Percentiles rank a stretch among this genome's conserved stretches.
These are phyloP conservation scores for Arrhopalites spinosus DNA, from an alignment of 2,888 invertebrate genomes.

Conservation along the genomic window DNA sequence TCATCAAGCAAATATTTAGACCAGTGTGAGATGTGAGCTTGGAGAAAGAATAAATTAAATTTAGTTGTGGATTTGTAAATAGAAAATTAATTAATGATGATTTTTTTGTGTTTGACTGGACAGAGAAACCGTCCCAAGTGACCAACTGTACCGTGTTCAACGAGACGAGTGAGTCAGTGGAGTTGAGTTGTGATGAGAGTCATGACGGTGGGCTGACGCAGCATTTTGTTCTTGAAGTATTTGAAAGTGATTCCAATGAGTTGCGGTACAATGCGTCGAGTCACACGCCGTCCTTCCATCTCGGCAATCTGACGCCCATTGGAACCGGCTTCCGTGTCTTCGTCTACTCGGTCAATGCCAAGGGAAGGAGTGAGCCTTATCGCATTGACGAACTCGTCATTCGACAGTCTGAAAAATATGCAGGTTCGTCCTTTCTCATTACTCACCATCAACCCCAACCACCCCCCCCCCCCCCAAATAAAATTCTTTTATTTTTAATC, in stretches of 20 bases:
- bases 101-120: neutral
- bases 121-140: constrained; percentile 83
- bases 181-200: constrained; percentile 79
- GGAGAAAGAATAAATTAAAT: too few species aligned
- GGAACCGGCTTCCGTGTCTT: constrained; percentile 54
- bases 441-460: too few species aligned
- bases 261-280: constrained; percentile 55
- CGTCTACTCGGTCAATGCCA: constrained; percentile 55
- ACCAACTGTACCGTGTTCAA: constrained; percentile 84
- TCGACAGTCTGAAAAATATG: constrained; percentile 54
- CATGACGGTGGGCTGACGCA: constrained; percentile 90
- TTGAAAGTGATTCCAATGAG: constrained; percentile 52
- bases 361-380: constrained; percentile 55
- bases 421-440: constrained; percentile 46
- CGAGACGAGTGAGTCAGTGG: constrained; percentile 80
- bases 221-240: constrained; percentile 74
- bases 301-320: constrained; percentile 55
- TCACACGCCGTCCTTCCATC: constrained; percentile 54
- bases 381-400: constrained; percentile 55
- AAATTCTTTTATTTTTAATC: neutral
- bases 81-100: neutral
- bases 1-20: too few species aligned
- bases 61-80: neutral
- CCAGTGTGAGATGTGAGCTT: too few species aligned
- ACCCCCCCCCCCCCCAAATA: neutral